Conservation (phyloP, 2,797 vertebrate species). For the Acestrorhynchus altus region DNA sequence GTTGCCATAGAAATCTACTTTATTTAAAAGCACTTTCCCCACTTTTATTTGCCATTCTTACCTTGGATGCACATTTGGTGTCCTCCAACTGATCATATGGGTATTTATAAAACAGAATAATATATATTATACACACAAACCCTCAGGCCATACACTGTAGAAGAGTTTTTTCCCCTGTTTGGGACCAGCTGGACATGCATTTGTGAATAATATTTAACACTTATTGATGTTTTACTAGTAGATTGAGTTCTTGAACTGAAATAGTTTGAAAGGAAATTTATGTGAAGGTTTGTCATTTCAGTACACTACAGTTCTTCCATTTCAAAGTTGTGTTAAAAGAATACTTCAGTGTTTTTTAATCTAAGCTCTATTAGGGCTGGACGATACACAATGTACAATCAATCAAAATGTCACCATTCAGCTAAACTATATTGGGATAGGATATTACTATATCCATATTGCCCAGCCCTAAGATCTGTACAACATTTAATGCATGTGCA, state of each 20-base stretch:
- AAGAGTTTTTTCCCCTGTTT: not conserved
- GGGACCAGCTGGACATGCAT: not conserved
- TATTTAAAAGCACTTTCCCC: not conserved
- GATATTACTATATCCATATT: too few species aligned
- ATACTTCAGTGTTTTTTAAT: not conserved
- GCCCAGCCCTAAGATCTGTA: too few species aligned
- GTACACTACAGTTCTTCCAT: conserved; percentile 11
- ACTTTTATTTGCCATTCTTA: not conserved
- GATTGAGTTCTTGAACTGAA: not conserved
- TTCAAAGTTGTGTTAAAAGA: not conserved
- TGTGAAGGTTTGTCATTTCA: not conserved
- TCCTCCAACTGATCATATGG: not conserved
- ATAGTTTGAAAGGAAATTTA: too few species aligned
- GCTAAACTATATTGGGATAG: too few species aligned
- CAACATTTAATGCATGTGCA: too few species aligned
- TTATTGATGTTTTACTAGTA: not conserved
- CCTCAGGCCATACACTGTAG: not conserved
- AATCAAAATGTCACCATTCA: too few species aligned
- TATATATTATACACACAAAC: not conserved
- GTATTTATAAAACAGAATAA: not conserved
- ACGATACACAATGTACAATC: too few species aligned
- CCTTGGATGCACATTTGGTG: not conserved
- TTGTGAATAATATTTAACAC: not conserved
- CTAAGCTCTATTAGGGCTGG: not conserved
- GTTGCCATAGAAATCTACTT: conserved; percentile 9